Conservation (phyloP, 1,140 invertebrate species). For the Fopius arisanus region DNA sequence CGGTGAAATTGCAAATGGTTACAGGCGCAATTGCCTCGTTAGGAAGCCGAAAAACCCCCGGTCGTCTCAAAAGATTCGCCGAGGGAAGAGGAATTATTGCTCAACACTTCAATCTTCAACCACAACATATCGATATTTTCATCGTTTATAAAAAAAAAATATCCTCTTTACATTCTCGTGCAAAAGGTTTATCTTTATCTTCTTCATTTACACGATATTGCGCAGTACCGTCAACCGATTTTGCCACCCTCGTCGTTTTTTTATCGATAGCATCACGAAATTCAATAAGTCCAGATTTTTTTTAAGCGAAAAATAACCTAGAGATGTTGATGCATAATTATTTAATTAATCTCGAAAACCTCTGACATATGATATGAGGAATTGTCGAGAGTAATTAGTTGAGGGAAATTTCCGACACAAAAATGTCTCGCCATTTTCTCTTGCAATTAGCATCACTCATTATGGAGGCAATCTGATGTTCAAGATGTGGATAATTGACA, state of each 20-base stretch:
- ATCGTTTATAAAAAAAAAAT: neutral
- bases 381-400: too few relatives aligned
- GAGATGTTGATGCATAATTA: too few relatives aligned
- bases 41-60: neutral
- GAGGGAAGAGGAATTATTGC: neutral
- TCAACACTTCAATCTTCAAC: neutral
- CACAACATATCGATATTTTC: neutral
- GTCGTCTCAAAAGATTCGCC: neutral
- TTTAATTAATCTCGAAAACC: too few relatives aligned
- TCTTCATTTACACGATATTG: neutral
- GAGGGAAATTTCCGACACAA: too few relatives aligned
- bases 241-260: neutral
- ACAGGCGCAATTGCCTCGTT: neutral
- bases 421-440: too few relatives aligned
- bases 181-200: neutral
- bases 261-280: too few relatives aligned
- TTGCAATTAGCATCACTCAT: too few relatives aligned
- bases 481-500: too few relatives aligned
- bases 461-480: too few relatives aligned
- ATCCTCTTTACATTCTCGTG: neutral
- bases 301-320: too few relatives aligned
- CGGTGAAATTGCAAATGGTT: neutral
- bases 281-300: too few relatives aligned
- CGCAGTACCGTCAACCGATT: neutral
- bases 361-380: too few relatives aligned